A percentile compares a stretch with the other conserved stretches of the same genome.
These are phyloP conservation scores for Cercopithecus neglectus DNA, from an alignment of 2,797 vertebrate genomes.

Conservation along the genomic window DNA sequence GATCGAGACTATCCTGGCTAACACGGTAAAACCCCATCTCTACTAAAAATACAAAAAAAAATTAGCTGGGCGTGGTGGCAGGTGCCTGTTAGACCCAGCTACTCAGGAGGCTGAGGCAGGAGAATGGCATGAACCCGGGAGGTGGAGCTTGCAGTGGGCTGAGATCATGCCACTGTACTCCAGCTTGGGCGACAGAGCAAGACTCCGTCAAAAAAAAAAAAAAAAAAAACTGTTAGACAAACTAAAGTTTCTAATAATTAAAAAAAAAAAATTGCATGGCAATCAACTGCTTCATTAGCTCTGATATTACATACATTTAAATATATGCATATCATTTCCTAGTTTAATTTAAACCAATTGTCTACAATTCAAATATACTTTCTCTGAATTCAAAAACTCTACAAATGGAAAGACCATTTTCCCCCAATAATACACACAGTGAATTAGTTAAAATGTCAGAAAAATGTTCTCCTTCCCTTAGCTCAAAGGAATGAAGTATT, in stretches of 20 bases:
- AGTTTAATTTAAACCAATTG: slow-evolving; percentile 52
- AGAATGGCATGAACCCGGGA: no score
- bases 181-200: no score
- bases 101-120: no score
- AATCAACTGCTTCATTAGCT: slow-evolving; percentile 52
- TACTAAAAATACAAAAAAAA: no score
- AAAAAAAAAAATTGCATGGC: background rate
- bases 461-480: background rate
- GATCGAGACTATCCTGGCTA: no score
- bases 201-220: no score
- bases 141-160: no score
- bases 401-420: background rate
- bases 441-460: slow-evolving; percentile 1
- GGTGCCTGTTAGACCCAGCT: no score
- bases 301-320: background rate
- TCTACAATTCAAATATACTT: slow-evolving; percentile 38
- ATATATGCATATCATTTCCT: slow-evolving; percentile 32
- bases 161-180: no score
- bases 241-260: slow-evolving; percentile 52
- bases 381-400: slow-evolving; percentile 1
- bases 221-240: background rate
- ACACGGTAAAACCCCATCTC: no score
- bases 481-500: background rate
- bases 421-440: background rate
- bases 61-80: no score